Conservation (phyloP, 1,140 invertebrate species). For the Pseudomyrmex concolor region DNA sequence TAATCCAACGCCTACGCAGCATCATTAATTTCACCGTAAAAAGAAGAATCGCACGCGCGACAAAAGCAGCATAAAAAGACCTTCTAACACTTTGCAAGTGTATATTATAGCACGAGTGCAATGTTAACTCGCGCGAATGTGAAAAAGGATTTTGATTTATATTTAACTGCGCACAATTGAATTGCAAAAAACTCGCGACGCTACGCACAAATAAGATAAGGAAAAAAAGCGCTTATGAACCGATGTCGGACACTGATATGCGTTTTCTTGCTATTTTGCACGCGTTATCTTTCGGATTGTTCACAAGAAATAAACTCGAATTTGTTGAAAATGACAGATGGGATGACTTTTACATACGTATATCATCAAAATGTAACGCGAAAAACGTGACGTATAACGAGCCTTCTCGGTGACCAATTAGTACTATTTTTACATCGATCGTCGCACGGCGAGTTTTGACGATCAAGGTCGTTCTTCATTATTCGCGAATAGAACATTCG, state of each 20-base stretch:
- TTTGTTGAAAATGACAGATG: too few relatives aligned
- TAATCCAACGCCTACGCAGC: neutral
- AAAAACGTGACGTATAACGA: slow-evolving; percentile 22
- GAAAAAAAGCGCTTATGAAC: neutral
- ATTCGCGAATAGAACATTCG: neutral
- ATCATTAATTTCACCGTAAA: slow-evolving; percentile 3
- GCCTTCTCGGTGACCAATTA: slow-evolving; percentile 27
- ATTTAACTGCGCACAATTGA: neutral
- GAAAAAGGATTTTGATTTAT: neutral
- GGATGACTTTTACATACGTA: too few relatives aligned
- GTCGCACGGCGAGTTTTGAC: neutral
- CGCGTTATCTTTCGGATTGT: neutral
- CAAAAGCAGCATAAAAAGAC: neutral
- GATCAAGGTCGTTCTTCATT: slow-evolving; percentile 16
- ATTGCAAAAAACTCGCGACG: too few relatives aligned
- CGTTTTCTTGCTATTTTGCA: neutral
- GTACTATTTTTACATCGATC: neutral
- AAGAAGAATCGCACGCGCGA: neutral
- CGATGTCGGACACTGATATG: neutral
- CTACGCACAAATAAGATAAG: too few relatives aligned
- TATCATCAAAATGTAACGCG: neutral
- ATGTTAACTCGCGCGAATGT: neutral
- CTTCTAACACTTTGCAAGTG: neutral
- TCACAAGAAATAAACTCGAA: too few relatives aligned
- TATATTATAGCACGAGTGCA: neutral